Base-by-base conservation (phyloP, 1,140 invertebrate species). In the Drosophila santomea region DNA sequence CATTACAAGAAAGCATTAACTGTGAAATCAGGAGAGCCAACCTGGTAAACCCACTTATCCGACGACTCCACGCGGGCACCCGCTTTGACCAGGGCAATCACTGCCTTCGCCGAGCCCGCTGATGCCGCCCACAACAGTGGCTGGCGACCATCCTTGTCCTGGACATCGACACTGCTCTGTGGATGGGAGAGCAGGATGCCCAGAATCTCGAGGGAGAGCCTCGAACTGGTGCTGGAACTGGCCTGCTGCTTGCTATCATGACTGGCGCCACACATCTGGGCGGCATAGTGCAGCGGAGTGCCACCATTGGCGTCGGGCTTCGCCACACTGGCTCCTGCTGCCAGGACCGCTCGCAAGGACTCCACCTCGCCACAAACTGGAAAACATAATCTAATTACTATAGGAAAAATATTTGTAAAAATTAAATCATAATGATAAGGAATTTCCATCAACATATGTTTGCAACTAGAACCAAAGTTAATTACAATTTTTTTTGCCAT, bases 71-170 rank as follows among this genome's bases (percentile, higher is more conserved):
- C 95, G 47, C 95, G 94, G 7, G 97, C 96, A 7, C 97, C 97
- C 5, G 96, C 96, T 91, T 98, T 97, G 2, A 98, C 94, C 36
- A 99, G 92, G 0, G 97, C 95, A 20, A 98, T 93, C 60, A 99
- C 96, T 0, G 98, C 98, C 76, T 98, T 97, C 1, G 96, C 95
- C 60, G 97, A 98, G 92, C 98, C 98, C 50, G 98, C 97, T 91
- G 98, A 99, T 0, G 98, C 98, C 0, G 98, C 98, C 98, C 98
- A 99, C 2, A 99, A 93, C 32, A 99, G 94, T 2, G 98, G 98
- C 78, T 98, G 97, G 3, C 98, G 93, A 1, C 97, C 97, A 84
- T 99, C 98, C 44, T 96, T 95, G 92, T 99, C 98, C 44, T 95
- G 94, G 1, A 97, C 97, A 78, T 97, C 96, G 1, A 98, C 96